Evolutionary conservation across 2,888 invertebrate species (phyloP).

Genomic region (Tetragnatha montana): DNA sequence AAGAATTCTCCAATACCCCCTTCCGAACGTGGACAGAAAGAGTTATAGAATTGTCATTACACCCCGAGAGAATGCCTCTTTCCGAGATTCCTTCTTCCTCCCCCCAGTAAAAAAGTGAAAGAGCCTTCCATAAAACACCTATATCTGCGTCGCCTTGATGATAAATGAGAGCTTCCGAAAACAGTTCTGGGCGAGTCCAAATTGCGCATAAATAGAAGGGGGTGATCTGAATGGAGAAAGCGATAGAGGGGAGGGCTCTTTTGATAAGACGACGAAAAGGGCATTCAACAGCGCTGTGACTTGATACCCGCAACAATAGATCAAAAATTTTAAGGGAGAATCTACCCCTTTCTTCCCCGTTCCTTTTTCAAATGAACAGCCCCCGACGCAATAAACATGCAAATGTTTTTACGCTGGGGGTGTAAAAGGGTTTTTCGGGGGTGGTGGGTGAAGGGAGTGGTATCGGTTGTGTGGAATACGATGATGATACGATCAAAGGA

Average conservation of each 20-base stretch:
- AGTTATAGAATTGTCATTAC: constrained; percentile 68
- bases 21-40: constrained; percentile 22
- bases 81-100: no score
- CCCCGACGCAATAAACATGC: constrained; percentile 65
- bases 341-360: constrained; percentile 13
- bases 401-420: constrained; percentile 55
- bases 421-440: no score
- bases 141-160: constrained; percentile 60
- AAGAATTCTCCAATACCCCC: constrained; percentile 24
- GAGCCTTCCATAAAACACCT: constrained; percentile 38
- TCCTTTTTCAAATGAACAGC: constrained; percentile 62
- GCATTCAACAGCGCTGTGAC: constrained; percentile 68
- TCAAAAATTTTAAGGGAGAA: constrained; percentile 52
- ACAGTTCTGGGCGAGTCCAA: constrained; percentile 45
- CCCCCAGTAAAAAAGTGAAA: background rate
- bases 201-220: constrained; percentile 67
- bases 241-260: constrained; percentile 39
- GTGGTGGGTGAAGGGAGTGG: no score
- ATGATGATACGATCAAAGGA: no score
- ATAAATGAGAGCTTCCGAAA: constrained; percentile 55
- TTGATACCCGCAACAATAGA: constrained; percentile 70
- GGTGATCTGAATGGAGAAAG: constrained; percentile 33
- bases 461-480: no score
- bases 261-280: constrained; percentile 22
- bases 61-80: background rate